Evolutionary conservation across 2,888 invertebrate genomes (phyloP).

Genomic region (Eupeodes luniger): DNA sequence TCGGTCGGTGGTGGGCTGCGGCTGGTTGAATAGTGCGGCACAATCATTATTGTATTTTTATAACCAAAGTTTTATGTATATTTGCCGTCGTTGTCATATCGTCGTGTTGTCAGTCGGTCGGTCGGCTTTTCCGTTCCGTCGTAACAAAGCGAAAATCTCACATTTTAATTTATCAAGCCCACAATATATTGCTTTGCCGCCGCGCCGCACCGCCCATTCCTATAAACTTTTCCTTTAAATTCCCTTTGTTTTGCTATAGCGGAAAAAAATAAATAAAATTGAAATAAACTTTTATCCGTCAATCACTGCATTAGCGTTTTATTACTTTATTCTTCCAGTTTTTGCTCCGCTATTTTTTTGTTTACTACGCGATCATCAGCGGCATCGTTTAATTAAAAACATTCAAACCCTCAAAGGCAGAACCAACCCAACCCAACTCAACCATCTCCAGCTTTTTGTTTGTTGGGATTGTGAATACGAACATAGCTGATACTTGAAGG

Average conservation of each 20-base stretch:
- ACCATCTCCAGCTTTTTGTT: background rate
- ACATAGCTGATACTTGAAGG: background rate
- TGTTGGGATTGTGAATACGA: conserved; percentile 6
- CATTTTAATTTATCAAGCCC: conserved; percentile 25
- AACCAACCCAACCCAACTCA: background rate
- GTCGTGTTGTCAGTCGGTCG: background rate
- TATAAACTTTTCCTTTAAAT: conserved; percentile 11
- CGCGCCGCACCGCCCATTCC: too few species aligned
- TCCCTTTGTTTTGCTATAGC: background rate
- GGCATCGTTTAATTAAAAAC: conserved; percentile 58
- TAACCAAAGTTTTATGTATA: background rate
- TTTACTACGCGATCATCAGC: conserved; percentile 3
- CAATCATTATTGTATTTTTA: conserved; percentile 15
- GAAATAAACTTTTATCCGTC: conserved; percentile 40
- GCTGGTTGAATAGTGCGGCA: background rate
- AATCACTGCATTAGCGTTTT: conserved; percentile 59
- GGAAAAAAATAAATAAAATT: conserved; percentile 23
- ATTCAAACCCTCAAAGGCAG: background rate
- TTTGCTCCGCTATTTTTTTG: background rate
- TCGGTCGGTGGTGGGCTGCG: background rate
- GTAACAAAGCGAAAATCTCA: background rate
- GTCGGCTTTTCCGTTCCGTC: too few species aligned
- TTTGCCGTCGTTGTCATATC: background rate
- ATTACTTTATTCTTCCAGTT: background rate
- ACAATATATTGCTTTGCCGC: background rate